Evolutionary conservation across 2,888 invertebrate genomes (phyloP).

Genomic region (Amiota mariae): DNA sequence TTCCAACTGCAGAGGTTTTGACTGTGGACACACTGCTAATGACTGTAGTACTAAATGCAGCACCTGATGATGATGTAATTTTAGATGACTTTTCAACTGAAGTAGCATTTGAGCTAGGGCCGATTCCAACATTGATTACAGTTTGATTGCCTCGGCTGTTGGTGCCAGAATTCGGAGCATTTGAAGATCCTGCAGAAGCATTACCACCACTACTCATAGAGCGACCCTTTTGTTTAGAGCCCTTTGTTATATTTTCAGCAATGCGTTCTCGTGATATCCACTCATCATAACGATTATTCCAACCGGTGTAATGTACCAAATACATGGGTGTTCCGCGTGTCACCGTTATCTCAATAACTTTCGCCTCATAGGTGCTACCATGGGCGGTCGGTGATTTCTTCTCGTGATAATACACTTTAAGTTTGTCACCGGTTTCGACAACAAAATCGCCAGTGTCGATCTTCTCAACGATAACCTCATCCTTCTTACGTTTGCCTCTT

Average conservation of each 20-base stretch:
- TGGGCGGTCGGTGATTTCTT: slow-evolving; percentile 75
- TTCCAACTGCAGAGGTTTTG: slow-evolving; percentile 61
- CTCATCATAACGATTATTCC: slow-evolving; percentile 98
- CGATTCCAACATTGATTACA: too few species aligned
- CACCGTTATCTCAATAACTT: slow-evolving; percentile 86
- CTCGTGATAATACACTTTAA: slow-evolving; percentile 90
- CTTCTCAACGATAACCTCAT: slow-evolving; percentile 66
- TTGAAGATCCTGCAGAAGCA: too few species aligned
- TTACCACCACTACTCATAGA: slow-evolving; percentile 50
- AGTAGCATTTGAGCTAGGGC: too few species aligned
- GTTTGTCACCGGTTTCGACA: slow-evolving; percentile 86
- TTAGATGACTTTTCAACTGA: not conserved
- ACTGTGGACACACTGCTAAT: slow-evolving; percentile 11
- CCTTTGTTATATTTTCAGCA: slow-evolving; percentile 86
- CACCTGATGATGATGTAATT: not conserved
- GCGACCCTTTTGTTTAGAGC: slow-evolving; percentile 68
- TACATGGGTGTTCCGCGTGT: slow-evolving; percentile 79
- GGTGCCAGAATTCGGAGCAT: not conserved
- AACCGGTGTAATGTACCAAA: slow-evolving; percentile 92
- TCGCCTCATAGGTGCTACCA: slow-evolving; percentile 91
- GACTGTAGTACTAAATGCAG: slow-evolving; percentile 19
- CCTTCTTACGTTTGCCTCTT: slow-evolving; percentile 70
- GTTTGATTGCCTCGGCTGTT: slow-evolving; percentile 27
- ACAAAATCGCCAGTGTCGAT: slow-evolving; percentile 74
- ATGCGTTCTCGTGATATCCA: slow-evolving; percentile 93